These are phyloP conservation scores for Hoplias malabaricus DNA, from an alignment of 2,113 vertebrate species.

Conservation along the genomic window DNA sequence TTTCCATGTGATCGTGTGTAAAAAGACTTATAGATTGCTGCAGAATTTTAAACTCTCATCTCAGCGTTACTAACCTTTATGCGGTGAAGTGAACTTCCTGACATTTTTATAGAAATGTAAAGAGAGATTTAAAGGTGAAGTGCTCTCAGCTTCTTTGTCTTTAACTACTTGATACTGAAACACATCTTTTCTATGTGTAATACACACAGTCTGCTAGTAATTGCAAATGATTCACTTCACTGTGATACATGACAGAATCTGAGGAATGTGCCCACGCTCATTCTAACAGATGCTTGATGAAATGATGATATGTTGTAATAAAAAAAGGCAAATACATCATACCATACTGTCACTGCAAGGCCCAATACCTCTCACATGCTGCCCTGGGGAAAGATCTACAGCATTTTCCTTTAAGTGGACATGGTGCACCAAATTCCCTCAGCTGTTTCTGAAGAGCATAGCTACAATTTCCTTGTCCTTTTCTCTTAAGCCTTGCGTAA, in stretches of 20 bases:
- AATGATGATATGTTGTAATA: neutral
- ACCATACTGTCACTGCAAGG: neutral
- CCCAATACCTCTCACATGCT: neutral
- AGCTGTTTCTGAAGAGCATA: neutral
- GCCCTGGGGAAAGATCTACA: no score
- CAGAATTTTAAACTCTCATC: no score
- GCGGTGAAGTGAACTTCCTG: neutral
- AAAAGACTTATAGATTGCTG: no score
- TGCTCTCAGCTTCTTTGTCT: neutral
- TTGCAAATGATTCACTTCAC: neutral
- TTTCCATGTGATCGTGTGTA: no score
- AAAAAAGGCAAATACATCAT: neutral
- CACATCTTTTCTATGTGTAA: neutral
- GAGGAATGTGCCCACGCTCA: neutral
- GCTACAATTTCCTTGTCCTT: neutral
- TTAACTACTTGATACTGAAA: neutral
- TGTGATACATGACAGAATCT: neutral
- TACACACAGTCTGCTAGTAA: neutral
- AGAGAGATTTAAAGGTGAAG: neutral
- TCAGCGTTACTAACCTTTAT: no score
- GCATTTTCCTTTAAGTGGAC: neutral
- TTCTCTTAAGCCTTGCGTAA: neutral
- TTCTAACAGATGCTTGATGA: neutral
- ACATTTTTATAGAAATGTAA: neutral
- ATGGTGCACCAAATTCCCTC: neutral